A percentile compares a stretch with the other conserved stretches of the same genome.
Evolutionary conservation across 2,797 vertebrate species (phyloP).

Genomic region (Oophaga sylvatica): DNA sequence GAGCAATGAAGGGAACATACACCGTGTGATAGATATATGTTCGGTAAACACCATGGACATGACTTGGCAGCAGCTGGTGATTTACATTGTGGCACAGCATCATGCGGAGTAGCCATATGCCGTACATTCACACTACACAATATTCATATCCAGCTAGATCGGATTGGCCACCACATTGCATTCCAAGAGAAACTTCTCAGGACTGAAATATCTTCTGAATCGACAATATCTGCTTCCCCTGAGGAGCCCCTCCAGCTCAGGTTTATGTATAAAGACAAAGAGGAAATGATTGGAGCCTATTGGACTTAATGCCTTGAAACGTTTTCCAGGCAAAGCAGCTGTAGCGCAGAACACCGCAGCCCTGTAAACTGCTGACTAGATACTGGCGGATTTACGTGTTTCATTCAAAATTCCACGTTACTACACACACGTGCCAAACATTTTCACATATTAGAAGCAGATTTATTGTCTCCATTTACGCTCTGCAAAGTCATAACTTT

Average conservation of each 20-base stretch:
- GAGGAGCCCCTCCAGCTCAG: conserved; percentile 19
- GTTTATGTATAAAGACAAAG: conserved; percentile 12
- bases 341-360: conserved; percentile 21
- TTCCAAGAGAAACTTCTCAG: background rate
- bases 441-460: conserved; percentile 38
- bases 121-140: conserved; percentile 11
- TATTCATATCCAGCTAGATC: background rate
- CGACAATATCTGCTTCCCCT: background rate
- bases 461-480: conserved; percentile 5
- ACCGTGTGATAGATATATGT: background rate
- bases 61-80: background rate
- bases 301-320: conserved; percentile 19
- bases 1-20: background rate
- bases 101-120: background rate
- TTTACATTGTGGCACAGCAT: background rate
- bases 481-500: conserved; percentile 36
- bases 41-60: background rate
- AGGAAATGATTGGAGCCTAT: conserved; percentile 38
- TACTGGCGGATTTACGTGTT: conserved; percentile 32
- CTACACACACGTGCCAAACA: conserved; percentile 17
- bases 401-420: conserved; percentile 38
- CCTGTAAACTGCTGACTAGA: conserved; percentile 52
- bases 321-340: conserved; percentile 47
- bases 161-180: background rate
- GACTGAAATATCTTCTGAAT: background rate